phyloP scores from a whole-genome alignment of 2,113 vertebrate genomes.

The Stictonetta naevosa region DNA sequence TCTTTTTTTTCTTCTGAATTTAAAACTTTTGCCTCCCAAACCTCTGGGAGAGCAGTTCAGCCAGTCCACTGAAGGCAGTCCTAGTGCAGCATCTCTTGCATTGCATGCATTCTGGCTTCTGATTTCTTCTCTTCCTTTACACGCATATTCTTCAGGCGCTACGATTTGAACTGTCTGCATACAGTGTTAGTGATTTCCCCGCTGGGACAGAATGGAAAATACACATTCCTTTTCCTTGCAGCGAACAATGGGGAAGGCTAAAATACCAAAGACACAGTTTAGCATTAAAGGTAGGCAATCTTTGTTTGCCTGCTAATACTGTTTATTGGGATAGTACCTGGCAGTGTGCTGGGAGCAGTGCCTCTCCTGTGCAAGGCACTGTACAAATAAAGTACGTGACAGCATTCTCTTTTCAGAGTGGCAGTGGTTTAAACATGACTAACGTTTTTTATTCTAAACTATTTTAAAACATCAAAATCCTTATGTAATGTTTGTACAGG shows the following conservation, averaged over 20 bases:
- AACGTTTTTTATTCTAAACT: background rate
- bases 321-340: background rate
- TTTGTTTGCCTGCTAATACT: background rate
- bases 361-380: background rate
- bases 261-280: background rate
- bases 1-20: background rate
- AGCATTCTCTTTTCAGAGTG: background rate
- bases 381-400: background rate
- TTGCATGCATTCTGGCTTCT: background rate
- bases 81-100: background rate
- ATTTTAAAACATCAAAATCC: background rate
- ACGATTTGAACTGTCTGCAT: background rate
- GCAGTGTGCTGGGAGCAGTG: background rate
- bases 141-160: background rate
- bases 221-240: background rate
- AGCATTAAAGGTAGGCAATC: background rate
- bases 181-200: background rate
- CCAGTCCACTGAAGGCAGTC: background rate
- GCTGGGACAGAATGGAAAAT: background rate
- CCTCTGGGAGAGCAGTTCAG: background rate
- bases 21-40: background rate
- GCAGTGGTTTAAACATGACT: background rate
- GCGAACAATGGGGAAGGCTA: background rate
- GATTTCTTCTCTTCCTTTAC: background rate
- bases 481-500: background rate